Conservation (phyloP, 1,140 invertebrate species). For the Bombus superbus region DNA sequence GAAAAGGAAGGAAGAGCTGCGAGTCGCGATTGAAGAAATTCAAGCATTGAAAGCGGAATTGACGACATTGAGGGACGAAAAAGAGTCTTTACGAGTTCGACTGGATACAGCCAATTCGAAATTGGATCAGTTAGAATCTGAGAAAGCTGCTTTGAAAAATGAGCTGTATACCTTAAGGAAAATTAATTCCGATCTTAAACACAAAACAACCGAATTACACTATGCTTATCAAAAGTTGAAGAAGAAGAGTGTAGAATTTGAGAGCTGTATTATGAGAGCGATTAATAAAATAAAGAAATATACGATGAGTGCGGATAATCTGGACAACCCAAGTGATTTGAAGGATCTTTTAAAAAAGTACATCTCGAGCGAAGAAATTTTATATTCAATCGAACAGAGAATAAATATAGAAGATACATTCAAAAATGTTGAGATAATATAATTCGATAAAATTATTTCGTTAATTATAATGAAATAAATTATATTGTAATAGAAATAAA, state of each 20-base stretch:
- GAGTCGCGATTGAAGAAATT: conserved; percentile 39
- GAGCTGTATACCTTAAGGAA: conserved; percentile 60
- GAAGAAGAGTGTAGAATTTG: conserved; percentile 33
- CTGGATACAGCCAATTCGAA: conserved; percentile 35
- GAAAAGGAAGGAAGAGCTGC: conserved; percentile 24
- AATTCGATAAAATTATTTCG: background rate
- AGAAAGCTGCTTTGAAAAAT: conserved; percentile 62
- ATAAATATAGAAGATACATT: background rate
- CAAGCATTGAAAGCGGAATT: conserved; percentile 54
- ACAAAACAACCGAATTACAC: conserved; percentile 39
- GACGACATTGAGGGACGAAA: conserved; percentile 52
- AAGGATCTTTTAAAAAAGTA: conserved; percentile 38
- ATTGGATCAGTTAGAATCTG: conserved; percentile 47
- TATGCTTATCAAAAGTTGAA: conserved; percentile 52
- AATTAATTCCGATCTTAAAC: conserved; percentile 51
- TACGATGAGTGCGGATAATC: background rate
- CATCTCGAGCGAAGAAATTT: conserved; percentile 13
- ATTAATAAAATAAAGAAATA: conserved; percentile 48
- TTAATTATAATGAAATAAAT: background rate
- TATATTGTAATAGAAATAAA: background rate
- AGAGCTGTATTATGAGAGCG: conserved; percentile 17
- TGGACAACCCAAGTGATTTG: conserved; percentile 10
- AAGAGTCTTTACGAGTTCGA: conserved; percentile 15
- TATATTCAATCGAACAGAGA: conserved; percentile 1
- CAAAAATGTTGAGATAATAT: too few relatives aligned